phyloP scores from a whole-genome alignment of 2,113 vertebrate genomes.

The Canis aureus region DNA sequence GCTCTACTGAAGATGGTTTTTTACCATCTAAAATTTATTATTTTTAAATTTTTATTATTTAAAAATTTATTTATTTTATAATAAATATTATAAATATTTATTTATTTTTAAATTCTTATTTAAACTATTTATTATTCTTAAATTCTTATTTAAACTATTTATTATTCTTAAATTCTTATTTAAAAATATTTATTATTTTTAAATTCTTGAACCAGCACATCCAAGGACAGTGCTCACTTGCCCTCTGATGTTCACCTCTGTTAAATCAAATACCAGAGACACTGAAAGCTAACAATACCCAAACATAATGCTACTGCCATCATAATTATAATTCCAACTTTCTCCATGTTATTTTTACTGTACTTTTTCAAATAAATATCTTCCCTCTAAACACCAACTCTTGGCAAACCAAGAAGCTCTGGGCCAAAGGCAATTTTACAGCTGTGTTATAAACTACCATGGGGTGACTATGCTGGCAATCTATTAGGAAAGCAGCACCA shows the following conservation, averaged over 20 bases:
- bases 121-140: too few species aligned
- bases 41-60: neutral
- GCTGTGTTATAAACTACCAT: neutral
- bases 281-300: neutral
- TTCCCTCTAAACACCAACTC: conserved; percentile 62
- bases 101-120: too few species aligned
- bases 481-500: neutral
- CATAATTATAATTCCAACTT: conserved; percentile 39
- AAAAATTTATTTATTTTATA: too few species aligned
- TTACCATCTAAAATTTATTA: neutral
- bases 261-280: neutral
- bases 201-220: neutral
- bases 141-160: too few species aligned
- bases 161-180: too few species aligned
- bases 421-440: conserved; percentile 51
- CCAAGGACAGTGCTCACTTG: neutral
- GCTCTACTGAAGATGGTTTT: neutral
- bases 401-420: neutral
- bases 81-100: too few species aligned
- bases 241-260: neutral
- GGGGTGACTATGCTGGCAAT: neutral
- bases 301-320: neutral
- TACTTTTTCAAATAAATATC: conserved; percentile 48
- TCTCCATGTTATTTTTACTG: neutral
- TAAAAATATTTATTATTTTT: neutral